Percentiles rank a stretch among this genome's conserved stretches.
These are phyloP conservation scores for Protomyctophum bolini DNA, from an alignment of 2,113 vertebrate species.

Conservation along the genomic window DNA sequence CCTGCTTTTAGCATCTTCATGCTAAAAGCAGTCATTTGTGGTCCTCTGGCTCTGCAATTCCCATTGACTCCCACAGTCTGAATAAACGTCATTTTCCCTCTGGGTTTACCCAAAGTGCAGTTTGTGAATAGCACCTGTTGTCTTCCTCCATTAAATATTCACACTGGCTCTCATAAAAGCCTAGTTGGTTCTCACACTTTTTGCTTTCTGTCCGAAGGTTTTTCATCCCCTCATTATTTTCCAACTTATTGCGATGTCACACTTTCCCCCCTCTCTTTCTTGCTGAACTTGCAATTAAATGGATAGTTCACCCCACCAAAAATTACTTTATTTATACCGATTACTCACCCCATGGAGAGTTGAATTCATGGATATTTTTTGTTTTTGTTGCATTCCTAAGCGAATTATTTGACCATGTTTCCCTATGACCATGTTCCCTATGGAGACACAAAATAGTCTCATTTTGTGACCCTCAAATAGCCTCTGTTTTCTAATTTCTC, in stretches of 20 bases:
- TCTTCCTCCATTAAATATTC: conserved; percentile 7
- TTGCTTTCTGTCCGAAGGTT: background rate
- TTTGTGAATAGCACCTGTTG: conserved; percentile 35
- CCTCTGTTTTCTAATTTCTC: conserved; percentile 5
- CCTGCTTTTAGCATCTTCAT: conserved; percentile 9
- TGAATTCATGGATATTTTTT: too few relatives aligned
- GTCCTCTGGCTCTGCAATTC: conserved; percentile 9
- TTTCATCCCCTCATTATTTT: background rate
- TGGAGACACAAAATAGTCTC: too few relatives aligned
- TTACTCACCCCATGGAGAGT: too few relatives aligned
- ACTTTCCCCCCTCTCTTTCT: background rate
- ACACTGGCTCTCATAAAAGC: conserved; percentile 19
- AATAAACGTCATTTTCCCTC: conserved; percentile 15
- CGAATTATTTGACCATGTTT: too few relatives aligned
- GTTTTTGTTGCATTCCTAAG: too few relatives aligned
- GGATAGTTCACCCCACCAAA: too few relatives aligned
- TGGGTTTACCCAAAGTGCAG: conserved; percentile 24
- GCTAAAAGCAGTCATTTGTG: conserved; percentile 25
- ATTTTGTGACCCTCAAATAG: background rate
- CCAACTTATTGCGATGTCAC: background rate
- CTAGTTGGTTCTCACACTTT: background rate
- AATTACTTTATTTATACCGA: too few relatives aligned
- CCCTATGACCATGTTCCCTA: too few relatives aligned
- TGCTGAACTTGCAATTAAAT: conserved; percentile 1
- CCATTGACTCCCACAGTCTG: conserved; percentile 13